These are phyloP conservation scores for Automeris io DNA, from an alignment of 2,888 invertebrate species.

Conservation along the genomic window DNA sequence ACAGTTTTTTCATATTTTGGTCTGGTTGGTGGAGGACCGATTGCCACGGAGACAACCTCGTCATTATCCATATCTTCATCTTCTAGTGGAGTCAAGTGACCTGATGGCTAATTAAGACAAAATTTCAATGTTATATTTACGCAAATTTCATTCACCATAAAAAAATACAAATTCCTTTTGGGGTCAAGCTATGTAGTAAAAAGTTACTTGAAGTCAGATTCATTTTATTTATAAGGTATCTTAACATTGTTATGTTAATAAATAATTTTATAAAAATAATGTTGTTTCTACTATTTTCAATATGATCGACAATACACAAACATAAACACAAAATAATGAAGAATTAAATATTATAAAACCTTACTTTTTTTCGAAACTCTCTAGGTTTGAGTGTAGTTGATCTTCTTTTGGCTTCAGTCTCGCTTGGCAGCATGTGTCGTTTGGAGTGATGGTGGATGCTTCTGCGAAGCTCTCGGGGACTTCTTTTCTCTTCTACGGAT, in stretches of 20 bases:
- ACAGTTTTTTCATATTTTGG: conserved; percentile 47
- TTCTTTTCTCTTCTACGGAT: conserved; percentile 16
- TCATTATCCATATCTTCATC: conserved; percentile 67
- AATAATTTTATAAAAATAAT: too few relatives aligned
- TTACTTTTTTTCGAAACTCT: conserved; percentile 51
- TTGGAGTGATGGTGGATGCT: conserved; percentile 44
- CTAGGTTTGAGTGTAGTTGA: conserved; percentile 33
- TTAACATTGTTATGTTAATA: too few relatives aligned
- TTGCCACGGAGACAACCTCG: conserved; percentile 62
- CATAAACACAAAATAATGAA: background rate
- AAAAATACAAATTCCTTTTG: too few relatives aligned
- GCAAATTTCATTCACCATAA: too few relatives aligned
- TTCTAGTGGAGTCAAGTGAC: conserved; percentile 51
- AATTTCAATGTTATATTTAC: background rate
- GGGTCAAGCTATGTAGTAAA: background rate
- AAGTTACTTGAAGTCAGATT: background rate
- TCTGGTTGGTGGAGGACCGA: conserved; percentile 54
- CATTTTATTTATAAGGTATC: too few relatives aligned
- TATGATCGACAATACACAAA: too few relatives aligned
- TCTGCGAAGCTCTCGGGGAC: conserved; percentile 22
- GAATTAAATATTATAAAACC: background rate
- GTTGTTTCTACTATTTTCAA: too few relatives aligned
- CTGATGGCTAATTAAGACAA: conserved; percentile 45
- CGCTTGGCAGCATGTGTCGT: conserved; percentile 46
- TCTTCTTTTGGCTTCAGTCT: conserved; percentile 34